Evolutionary conservation across 2,888 invertebrate genomes (phyloP).

Genomic region (Troides oblongomaculatus): DNA sequence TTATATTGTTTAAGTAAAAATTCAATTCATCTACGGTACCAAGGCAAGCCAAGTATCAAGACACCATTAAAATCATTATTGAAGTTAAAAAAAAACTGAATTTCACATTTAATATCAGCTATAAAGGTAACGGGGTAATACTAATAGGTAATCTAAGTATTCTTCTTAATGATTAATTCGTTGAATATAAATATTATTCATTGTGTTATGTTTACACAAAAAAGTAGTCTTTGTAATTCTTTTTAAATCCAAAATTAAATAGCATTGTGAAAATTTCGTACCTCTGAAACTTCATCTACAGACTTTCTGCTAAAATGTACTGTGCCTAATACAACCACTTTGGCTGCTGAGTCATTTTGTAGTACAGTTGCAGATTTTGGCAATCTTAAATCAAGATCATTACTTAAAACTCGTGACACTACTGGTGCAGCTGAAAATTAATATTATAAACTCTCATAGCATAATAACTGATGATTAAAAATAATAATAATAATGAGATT

Average conservation of each 20-base stretch:
- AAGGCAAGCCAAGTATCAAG: no score
- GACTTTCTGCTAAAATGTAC: constrained; percentile 74
- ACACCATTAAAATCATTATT: no score
- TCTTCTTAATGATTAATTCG: no score
- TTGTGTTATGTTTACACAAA: background rate
- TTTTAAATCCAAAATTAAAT: background rate
- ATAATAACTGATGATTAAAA: background rate
- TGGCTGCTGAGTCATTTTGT: constrained; percentile 55
- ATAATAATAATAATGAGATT: constrained; percentile 1
- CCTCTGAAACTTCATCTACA: constrained; percentile 68
- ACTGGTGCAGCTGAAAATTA: constrained; percentile 32
- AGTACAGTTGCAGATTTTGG: constrained; percentile 60
- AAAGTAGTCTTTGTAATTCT: background rate
- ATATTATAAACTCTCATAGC: background rate
- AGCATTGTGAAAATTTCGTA: constrained; percentile 31
- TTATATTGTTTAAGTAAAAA: no score
- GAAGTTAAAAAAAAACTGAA: no score
- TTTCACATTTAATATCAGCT: background rate
- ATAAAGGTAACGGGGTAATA: background rate
- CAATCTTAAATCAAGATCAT: constrained; percentile 36
- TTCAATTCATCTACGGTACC: no score
- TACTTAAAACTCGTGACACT: constrained; percentile 30
- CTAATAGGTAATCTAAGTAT: background rate
- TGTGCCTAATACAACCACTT: constrained; percentile 69
- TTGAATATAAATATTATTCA: no score